Conservation (phyloP, 2,113 vertebrate genomes). For the Caranx melampygus region DNA sequence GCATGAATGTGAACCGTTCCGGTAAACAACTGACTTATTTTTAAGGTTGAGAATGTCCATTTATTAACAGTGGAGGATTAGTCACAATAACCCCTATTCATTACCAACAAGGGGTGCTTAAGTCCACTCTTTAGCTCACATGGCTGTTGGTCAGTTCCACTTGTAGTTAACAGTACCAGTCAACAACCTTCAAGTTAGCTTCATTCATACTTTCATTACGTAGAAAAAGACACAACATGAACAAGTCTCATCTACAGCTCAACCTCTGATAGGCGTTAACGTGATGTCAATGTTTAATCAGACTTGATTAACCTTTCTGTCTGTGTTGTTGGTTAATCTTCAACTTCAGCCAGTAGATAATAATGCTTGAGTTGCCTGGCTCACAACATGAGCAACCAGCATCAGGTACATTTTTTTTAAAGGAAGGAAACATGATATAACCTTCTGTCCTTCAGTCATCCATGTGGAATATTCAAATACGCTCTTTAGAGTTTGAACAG, state of each 20-base stretch:
- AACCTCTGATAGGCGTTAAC: background rate
- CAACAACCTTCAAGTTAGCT: background rate
- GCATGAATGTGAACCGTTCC: background rate
- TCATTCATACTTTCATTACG: no score
- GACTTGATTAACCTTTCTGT: background rate
- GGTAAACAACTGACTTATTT: background rate
- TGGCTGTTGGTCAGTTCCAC: background rate
- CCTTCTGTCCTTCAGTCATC: no score
- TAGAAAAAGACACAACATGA: background rate
- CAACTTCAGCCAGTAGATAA: background rate
- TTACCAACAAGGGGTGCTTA: background rate
- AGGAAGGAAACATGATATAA: background rate
- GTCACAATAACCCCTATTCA: slow-evolving; percentile 21
- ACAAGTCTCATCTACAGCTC: no score
- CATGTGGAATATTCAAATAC: no score
- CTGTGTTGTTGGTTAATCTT: slow-evolving; percentile 16
- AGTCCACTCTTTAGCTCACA: background rate
- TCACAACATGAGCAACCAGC: background rate
- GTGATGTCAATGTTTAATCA: background rate
- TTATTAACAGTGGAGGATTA: background rate
- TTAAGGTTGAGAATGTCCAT: background rate
- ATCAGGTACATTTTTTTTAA: no score
- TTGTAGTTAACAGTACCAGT: background rate
- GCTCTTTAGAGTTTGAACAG: no score
- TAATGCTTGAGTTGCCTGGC: no score